These are phyloP conservation scores for Aphidoletes aphidimyza DNA, from an alignment of 2,888 invertebrate genomes.

Conservation along the genomic window DNA sequence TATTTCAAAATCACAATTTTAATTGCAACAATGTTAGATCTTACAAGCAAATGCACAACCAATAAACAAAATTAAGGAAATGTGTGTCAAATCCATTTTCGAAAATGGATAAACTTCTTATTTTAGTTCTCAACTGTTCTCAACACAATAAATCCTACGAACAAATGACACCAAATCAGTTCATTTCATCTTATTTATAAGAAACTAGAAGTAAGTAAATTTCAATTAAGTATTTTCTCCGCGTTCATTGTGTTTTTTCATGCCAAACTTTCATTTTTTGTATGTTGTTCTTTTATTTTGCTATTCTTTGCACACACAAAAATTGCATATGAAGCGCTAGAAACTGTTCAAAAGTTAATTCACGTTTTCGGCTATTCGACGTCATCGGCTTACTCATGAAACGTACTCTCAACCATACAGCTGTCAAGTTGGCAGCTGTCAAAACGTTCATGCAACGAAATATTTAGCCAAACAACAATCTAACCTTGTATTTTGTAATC, in stretches of 20 bases:
- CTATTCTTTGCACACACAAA: not conserved
- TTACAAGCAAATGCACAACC: not conserved
- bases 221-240: constrained; percentile 21
- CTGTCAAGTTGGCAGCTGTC: constrained; percentile 23
- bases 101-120: not conserved
- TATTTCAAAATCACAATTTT: not conserved
- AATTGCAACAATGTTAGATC: no score
- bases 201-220: not conserved
- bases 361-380: not conserved
- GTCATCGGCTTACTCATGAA: not conserved
- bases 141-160: not conserved
- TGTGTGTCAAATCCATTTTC: not conserved
- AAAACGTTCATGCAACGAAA: constrained; percentile 34
- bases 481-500: not conserved
- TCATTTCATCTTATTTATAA: not conserved
- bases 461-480: not conserved
- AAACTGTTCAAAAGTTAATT: not conserved
- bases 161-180: not conserved
- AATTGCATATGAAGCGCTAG: not conserved
- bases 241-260: not conserved
- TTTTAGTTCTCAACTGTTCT: not conserved
- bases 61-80: not conserved
- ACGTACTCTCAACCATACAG: not conserved
- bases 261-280: constrained; percentile 7
- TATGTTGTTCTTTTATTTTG: not conserved